Base-by-base conservation (phyloP, 2,113 vertebrate species). In the Hippocampus zosterae region DNA sequence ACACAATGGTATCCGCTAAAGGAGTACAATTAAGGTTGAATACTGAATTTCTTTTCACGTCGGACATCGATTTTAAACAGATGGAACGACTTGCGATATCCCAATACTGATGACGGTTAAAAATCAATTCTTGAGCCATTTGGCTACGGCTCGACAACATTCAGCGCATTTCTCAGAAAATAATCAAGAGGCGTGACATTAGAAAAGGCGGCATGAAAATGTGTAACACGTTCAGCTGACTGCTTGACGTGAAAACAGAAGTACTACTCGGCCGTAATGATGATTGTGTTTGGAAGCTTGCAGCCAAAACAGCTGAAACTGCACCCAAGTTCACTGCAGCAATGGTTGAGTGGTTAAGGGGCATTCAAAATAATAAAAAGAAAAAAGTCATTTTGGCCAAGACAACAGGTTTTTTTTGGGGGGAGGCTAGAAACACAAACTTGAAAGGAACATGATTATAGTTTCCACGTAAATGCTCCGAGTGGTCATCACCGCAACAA, bases 251-350 rank as follows among this genome's bases (percentile, higher is more conserved):
- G 29, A 46, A 67, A 53, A 44, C 69, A 57, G 41, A 80, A 65
- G 68, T 62, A 68, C 61, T 70, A 70, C 48, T 65, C 80, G 61
- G 71, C 77, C 69, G 37, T 25, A 56, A 70, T 66, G 53, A 67
- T 29, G 55, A 55, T 74, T 74, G n/a, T 21, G 13, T 42, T 37
- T 64, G 53, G 72, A 73, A 44, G 63, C 72, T 69, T 40, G 52
- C 67, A 33, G 71, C 62, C 61, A 71, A 27, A 13, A 4, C n/a
- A 60, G 19, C 19, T 74, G 72, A 53, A 77, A 76, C 21, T 42
- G 40, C 12, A 25, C 53, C 59, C 23, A 67, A 76, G 23, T 56
- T 71, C 52, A 70, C 71, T 27, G 13, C 7, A 15, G 41, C 41
- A 15, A 46, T 2, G n/a, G 63, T 15, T 23, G 62, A 23, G 11